Evolutionary conservation across 1,140 invertebrate genomes (phyloP).

Genomic region (Bombus impatiens): DNA sequence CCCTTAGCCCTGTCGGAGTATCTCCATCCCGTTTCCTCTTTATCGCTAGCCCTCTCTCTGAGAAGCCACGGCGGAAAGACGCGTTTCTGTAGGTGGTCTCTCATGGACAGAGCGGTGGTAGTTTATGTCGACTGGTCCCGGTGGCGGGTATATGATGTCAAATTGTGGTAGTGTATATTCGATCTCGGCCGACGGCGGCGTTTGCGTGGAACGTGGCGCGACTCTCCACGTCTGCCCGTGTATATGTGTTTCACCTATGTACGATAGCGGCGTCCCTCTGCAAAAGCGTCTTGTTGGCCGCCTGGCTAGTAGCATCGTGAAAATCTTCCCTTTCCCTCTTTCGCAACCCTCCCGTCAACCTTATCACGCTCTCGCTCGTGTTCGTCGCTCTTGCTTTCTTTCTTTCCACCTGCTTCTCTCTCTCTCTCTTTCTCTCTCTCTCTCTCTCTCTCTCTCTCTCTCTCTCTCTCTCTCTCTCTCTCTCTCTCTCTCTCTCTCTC

Average conservation of each 20-base stretch:
- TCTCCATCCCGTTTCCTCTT: background rate
- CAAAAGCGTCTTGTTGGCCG: conserved; percentile 71
- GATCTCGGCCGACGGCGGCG: conserved; percentile 18
- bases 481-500: background rate
- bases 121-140: conserved; percentile 46
- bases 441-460: background rate
- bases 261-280: conserved; percentile 46
- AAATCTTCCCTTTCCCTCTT: conserved; percentile 44
- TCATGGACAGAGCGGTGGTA: conserved; percentile 42
- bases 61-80: conserved; percentile 33
- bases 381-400: conserved; percentile 35
- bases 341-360: conserved; percentile 13
- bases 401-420: background rate
- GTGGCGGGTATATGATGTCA: conserved; percentile 48
- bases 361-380: conserved; percentile 44
- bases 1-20: too few species aligned
- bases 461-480: background rate
- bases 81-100: conserved; percentile 52
- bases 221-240: background rate
- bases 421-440: background rate
- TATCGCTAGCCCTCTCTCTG: background rate
- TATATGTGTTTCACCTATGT: conserved; percentile 11
- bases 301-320: conserved; percentile 61
- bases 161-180: conserved; percentile 51
- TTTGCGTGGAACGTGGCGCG: conserved; percentile 10